Conservation (phyloP, 2,888 invertebrate species). For the Ennomos erosarius region DNA sequence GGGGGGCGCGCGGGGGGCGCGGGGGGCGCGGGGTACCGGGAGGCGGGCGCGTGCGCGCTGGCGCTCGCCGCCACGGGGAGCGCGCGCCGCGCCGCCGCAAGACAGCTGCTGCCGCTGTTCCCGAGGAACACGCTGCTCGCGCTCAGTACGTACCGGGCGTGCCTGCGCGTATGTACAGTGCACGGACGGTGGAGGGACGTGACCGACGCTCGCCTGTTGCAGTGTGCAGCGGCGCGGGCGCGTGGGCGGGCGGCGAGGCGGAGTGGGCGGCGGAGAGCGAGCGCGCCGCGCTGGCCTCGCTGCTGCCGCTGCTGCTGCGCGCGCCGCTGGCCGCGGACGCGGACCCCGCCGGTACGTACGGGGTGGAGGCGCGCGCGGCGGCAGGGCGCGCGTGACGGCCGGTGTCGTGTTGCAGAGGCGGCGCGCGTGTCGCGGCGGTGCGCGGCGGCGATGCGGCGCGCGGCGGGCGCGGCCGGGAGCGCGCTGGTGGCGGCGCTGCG, state of each 20-base stretch:
- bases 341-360: slow-evolving; percentile 21
- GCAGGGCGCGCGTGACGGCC: no score
- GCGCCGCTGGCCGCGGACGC: slow-evolving; percentile 39
- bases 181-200: no score
- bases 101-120: slow-evolving; percentile 38
- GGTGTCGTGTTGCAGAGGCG: slow-evolving; percentile 14
- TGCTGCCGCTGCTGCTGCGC: slow-evolving; percentile 50
- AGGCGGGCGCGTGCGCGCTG: slow-evolving; percentile 57
- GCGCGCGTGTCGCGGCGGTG: slow-evolving; percentile 36
- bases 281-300: slow-evolving; percentile 43
- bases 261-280: slow-evolving; percentile 29
- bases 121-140: slow-evolving; percentile 53
- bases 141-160: slow-evolving; percentile 37
- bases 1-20: slow-evolving; percentile 42
- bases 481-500: slow-evolving; percentile 43
- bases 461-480: slow-evolving; percentile 37
- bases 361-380: no score
- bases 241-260: slow-evolving; percentile 33
- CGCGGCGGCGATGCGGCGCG: slow-evolving; percentile 39
- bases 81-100: slow-evolving; percentile 45
- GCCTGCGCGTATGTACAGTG: no score
- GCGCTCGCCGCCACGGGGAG: slow-evolving; percentile 40
- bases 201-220: slow-evolving; percentile 24
- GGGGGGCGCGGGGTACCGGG: slow-evolving; percentile 56
- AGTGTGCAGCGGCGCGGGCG: slow-evolving; percentile 33